Evolutionary conservation across 2,888 invertebrate species (phyloP), one percentile per base, ranked within the genome.

Genomic region (Lottia gigantea): DNA sequence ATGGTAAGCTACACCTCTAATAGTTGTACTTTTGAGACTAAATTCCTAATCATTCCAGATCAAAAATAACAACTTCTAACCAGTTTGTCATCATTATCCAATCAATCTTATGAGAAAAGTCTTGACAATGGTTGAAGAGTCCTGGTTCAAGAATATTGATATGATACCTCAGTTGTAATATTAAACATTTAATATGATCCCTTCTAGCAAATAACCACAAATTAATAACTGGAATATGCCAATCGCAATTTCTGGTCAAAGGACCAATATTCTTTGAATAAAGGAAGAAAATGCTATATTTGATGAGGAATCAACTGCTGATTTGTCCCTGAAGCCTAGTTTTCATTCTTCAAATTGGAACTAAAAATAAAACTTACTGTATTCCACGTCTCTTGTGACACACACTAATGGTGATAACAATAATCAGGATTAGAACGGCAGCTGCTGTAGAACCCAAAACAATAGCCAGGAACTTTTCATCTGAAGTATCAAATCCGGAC

Each of bases 381-480:
- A 74, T 64, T 67, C 73, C 70, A 62, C 78, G 76, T 65, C 78
- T 74, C 68, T 79, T 77, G 61, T 75, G 69, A 46, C 80, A 80
- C 16, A 82, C 71, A 64, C 80, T 81, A 68, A 84, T 75, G 63
- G 80, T 76, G 47, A 84, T 79, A 55, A 83, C 77, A 0, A 82
- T 73, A 64, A 82, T 76, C 23, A 83, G 72, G 40, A 83, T 80
- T 62, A 81, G 74, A 31, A 84, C 71, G n/a, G 80, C 81, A 15
- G 82, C 80, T 14, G 82, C 80, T 0, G 82, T 81, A 23, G 80
- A 80, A 16, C 82, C 83, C 72, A 84, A 82, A 0, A 80, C 78
- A 65, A 84, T 83, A 19, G 83, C 82, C 67, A 84, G 76, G 66
- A 83, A 83, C 72, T 80, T 81, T 72, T 82, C 81, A 67, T 84